These are phyloP conservation scores for Chouioia cunea DNA, from an alignment of 2,888 invertebrate genomes.

Conservation along the genomic window DNA sequence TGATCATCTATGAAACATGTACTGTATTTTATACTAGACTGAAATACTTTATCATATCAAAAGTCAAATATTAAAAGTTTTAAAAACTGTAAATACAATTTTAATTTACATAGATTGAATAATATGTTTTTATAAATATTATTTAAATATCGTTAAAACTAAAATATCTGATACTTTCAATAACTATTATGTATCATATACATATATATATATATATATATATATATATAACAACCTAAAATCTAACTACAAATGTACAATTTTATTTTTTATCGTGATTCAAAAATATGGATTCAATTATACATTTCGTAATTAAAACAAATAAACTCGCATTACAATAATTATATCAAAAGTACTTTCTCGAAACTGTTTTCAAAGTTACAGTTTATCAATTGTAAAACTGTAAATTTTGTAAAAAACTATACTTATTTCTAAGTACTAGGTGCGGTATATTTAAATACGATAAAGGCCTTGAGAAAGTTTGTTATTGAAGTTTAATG, in stretches of 20 bases:
- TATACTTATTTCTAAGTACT: conserved; percentile 11
- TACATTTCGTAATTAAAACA: no score
- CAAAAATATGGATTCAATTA: no score
- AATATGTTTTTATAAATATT: conserved; percentile 8
- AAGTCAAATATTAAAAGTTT: neutral
- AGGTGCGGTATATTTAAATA: conserved; percentile 10
- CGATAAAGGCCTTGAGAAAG: conserved; percentile 2
- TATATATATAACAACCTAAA: no score
- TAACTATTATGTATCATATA: neutral
- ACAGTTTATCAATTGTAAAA: conserved; percentile 4
- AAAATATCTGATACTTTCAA: neutral
- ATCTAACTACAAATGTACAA: no score
- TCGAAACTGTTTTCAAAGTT: neutral
- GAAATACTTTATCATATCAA: neutral
- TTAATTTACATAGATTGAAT: conserved; percentile 9
- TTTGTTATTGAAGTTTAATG: conserved; percentile 41
- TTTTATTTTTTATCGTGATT: no score
- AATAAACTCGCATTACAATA: no score
- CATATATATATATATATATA: no score
- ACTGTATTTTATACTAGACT: conserved; percentile 27
- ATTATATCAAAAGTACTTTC: no score
- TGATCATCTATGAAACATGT: conserved; percentile 59
- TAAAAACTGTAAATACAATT: conserved; percentile 16
- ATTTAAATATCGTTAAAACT: conserved; percentile 30
- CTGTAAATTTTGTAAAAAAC: conserved; percentile 19